phyloP scores from a whole-genome alignment of 2,888 invertebrate genomes.

The Heliconius aoede region DNA sequence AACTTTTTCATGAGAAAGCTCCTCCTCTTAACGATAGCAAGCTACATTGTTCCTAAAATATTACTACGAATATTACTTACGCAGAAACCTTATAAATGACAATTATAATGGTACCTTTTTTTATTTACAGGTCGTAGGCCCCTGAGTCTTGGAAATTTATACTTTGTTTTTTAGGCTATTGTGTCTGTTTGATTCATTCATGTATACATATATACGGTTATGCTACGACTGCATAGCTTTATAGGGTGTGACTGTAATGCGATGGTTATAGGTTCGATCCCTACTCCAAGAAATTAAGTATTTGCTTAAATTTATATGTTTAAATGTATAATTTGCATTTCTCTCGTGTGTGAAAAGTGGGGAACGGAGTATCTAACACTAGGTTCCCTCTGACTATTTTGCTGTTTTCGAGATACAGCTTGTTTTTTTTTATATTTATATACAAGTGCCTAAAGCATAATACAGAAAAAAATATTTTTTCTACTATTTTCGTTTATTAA shows the following conservation, averaged over 20 bases:
- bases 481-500: background rate
- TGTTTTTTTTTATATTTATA: too few relatives aligned
- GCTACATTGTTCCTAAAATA: constrained; percentile 16
- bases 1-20: background rate
- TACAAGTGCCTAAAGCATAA: too few relatives aligned
- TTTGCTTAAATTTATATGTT: too few relatives aligned
- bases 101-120: background rate
- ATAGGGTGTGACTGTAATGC: too few relatives aligned
- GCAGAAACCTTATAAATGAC: constrained; percentile 5
- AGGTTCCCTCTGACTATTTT: too few relatives aligned
- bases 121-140: background rate
- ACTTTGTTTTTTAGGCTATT: background rate
- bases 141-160: background rate
- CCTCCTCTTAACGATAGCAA: constrained; percentile 10
- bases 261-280: too few relatives aligned
- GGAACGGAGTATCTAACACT: too few relatives aligned
- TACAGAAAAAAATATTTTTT: background rate
- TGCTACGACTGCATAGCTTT: too few relatives aligned
- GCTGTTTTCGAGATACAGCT: background rate
- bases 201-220: too few relatives aligned
- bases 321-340: too few relatives aligned
- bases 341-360: too few relatives aligned
- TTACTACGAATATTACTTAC: background rate
- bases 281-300: too few relatives aligned
- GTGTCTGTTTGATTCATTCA: background rate